Evolutionary conservation across 1,140 invertebrate genomes (phyloP).

Genomic region (Drosophila bifasciata): DNA sequence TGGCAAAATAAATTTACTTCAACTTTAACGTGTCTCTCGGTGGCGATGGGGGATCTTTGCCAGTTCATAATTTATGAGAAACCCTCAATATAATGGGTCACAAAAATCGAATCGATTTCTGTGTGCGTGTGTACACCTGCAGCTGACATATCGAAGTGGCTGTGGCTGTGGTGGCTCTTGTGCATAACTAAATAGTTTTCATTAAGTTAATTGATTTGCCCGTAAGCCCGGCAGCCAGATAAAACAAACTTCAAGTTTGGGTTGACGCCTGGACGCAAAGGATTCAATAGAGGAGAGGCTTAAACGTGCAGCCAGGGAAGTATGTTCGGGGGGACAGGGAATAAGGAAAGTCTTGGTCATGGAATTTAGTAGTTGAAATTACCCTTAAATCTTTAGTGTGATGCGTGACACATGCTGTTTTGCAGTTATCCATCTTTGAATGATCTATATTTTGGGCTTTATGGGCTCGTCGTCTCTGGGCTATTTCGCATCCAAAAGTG

Average conservation of each 20-base stretch:
- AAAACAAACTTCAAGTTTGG: not conserved
- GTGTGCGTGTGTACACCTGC: not conserved
- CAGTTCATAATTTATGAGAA: conserved; percentile 57
- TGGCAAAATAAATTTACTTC: conserved; percentile 28
- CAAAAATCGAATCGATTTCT: conserved; percentile 17
- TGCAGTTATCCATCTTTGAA: too few species aligned
- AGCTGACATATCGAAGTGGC: conserved; percentile 29
- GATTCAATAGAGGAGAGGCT: not conserved
- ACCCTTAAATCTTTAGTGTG: too few species aligned
- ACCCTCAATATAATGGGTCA: conserved; percentile 4
- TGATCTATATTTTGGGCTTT: not conserved
- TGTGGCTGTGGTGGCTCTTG: conserved; percentile 50
- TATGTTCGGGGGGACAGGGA: too few species aligned
- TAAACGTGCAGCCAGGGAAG: too few species aligned
- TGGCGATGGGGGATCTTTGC: conserved; percentile 10
- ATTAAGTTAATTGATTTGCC: conserved; percentile 70
- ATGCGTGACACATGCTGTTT: too few species aligned
- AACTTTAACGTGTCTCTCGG: too few species aligned
- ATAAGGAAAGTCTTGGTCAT: too few species aligned
- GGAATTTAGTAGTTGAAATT: too few species aligned
- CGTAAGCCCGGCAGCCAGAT: not conserved
- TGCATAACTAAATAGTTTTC: conserved; percentile 66
- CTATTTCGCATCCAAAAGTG: not conserved
- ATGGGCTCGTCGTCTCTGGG: not conserved
- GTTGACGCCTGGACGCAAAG: not conserved